Percentiles rank a stretch among this genome's conserved stretches.
These are phyloP conservation scores for Rambutsinella grinnellia DNA, from an alignment of 2,888 invertebrate species.

Conservation along the genomic window DNA sequence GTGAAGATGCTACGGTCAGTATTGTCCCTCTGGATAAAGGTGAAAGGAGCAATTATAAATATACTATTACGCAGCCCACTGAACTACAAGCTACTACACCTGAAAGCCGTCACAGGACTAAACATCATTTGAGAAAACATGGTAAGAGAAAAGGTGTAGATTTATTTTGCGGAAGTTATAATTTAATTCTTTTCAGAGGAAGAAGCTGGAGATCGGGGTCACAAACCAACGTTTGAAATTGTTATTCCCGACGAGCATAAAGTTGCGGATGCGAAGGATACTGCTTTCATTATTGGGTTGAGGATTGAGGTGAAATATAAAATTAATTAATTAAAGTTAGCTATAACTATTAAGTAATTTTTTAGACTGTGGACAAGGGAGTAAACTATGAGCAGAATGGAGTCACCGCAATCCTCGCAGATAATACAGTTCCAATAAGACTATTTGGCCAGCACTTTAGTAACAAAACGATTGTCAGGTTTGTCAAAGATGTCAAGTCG, in stretches of 20 bases:
- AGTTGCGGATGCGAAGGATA: constrained; percentile 46
- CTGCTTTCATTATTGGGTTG: constrained; percentile 61
- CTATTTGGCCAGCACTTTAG: constrained; percentile 63
- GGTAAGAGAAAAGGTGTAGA: no score
- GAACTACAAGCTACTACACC: no score
- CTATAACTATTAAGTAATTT: not conserved
- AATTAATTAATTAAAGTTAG: not conserved
- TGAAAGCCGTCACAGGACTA: no score
- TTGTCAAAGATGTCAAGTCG: constrained; percentile 58
- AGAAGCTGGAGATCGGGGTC: no score
- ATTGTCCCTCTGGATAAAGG: no score
- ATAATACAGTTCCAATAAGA: constrained; percentile 54
- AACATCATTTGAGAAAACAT: no score
- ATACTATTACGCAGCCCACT: no score
- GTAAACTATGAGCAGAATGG: constrained; percentile 61
- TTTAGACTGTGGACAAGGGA: constrained; percentile 59
- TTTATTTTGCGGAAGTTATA: no score
- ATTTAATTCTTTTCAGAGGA: no score
- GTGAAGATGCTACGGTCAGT: no score
- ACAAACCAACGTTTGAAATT: constrained; percentile 33
- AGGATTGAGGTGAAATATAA: constrained; percentile 58
- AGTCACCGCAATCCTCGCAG: constrained; percentile 59
- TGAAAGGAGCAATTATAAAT: no score
- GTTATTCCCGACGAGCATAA: constrained; percentile 39
- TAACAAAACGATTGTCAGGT: constrained; percentile 62